Evolutionary conservation across 2,797 vertebrate genomes (phyloP).

Genomic region (Poecile montanus): DNA sequence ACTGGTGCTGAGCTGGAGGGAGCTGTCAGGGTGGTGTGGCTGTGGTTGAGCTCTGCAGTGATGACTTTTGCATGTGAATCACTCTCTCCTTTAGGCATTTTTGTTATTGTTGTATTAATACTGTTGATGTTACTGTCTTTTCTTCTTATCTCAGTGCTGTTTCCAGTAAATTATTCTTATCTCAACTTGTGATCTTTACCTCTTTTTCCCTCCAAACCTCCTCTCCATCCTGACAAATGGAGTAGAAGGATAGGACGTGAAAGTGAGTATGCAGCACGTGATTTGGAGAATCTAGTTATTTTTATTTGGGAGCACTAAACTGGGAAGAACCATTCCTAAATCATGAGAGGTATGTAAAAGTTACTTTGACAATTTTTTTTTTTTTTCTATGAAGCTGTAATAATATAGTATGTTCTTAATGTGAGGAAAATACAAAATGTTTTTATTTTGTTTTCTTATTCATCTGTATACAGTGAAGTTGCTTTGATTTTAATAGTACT

Average conservation of each 20-base stretch:
- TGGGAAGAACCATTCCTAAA: not conserved
- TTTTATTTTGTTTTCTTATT: not conserved
- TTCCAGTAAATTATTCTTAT: not conserved
- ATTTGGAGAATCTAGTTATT: not conserved
- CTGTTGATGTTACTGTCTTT: not conserved
- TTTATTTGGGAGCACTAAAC: not conserved
- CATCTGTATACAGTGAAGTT: not conserved
- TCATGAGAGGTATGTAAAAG: not conserved
- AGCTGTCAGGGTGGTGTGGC: fast-evolving
- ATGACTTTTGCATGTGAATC: not conserved
- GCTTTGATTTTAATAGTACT: not conserved
- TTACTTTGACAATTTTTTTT: not conserved
- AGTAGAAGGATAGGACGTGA: not conserved
- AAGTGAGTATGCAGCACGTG: fast-evolving
- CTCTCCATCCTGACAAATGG: too few species aligned
- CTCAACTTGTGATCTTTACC: not conserved
- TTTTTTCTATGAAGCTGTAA: not conserved
- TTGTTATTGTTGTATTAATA: not conserved
- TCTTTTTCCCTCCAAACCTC: not conserved
- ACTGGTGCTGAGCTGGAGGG: not conserved
- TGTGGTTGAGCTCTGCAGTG: fast-evolving
- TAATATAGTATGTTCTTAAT: fast-evolving
- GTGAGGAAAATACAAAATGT: not conserved
- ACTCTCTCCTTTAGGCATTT: not conserved
- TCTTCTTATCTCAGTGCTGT: not conserved